Evolutionary conservation across 2,888 invertebrate genomes (phyloP).

Genomic region (Eulithis testata): DNA sequence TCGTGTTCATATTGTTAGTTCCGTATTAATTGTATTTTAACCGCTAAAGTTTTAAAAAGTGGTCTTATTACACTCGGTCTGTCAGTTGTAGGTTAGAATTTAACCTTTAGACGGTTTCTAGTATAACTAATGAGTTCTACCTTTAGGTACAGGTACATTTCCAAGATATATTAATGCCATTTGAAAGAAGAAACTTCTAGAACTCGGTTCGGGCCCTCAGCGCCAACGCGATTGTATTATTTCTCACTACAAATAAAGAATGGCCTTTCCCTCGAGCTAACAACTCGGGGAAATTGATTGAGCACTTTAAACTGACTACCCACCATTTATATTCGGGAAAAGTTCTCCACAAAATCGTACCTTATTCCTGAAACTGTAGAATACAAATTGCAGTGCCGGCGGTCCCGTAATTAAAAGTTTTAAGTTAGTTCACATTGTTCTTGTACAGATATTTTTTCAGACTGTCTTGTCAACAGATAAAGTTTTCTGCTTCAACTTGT

Average conservation of each 20-base stretch:
- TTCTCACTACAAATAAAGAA: conserved; percentile 38
- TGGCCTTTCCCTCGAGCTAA: conserved; percentile 28
- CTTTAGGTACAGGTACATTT: conserved; percentile 7
- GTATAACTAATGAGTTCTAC: not conserved
- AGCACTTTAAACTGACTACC: conserved; percentile 35
- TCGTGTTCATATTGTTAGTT: too few species aligned
- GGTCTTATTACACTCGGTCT: too few species aligned
- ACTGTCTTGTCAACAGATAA: conserved; percentile 33
- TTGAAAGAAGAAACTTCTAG: conserved; percentile 13
- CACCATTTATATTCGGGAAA: conserved; percentile 29
- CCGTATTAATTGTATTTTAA: too few species aligned
- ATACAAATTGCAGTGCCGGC: conserved; percentile 5
- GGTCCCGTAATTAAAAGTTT: conserved; percentile 37
- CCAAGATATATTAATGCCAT: conserved; percentile 22
- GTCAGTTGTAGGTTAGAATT: too few species aligned
- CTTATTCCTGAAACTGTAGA: conserved; percentile 14
- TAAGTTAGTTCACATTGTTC: conserved; percentile 32
- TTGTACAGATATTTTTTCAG: conserved; percentile 32
- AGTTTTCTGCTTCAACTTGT: conserved; percentile 32
- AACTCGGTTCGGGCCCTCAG: conserved; percentile 6
- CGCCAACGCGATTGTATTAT: conserved; percentile 33
- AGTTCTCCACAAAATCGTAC: conserved; percentile 3
- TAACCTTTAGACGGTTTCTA: too few species aligned
- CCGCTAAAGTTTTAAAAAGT: too few species aligned
- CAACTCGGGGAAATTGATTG: conserved; percentile 35